A percentile compares a stretch with the other conserved stretches of the same genome.
phyloP scores from a whole-genome alignment of 2,888 invertebrate genomes.

The Neoaliturus tenellus region DNA sequence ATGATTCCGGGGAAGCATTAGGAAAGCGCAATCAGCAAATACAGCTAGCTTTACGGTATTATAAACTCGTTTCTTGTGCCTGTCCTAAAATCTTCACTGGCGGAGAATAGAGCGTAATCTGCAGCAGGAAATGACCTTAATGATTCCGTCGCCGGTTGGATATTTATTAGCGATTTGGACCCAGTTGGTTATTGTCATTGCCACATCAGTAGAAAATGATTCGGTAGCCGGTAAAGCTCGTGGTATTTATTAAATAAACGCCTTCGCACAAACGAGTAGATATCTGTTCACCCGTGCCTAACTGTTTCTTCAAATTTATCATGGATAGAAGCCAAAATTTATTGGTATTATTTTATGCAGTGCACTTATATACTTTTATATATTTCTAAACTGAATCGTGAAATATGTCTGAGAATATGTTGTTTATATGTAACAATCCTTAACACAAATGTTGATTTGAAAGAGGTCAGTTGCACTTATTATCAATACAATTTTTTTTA shows the following conservation, averaged over 20 bases:
- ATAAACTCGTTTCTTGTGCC: constrained; percentile 39
- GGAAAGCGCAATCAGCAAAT: constrained; percentile 40
- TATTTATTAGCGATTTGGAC: constrained; percentile 35
- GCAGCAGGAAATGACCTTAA: constrained; percentile 30
- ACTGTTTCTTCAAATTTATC: too few species aligned
- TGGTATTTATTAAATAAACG: constrained; percentile 30
- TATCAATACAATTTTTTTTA: too few species aligned
- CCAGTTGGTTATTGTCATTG: constrained; percentile 19
- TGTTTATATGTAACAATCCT: too few species aligned
- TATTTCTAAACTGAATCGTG: too few species aligned
- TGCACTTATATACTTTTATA: too few species aligned
- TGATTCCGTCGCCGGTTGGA: constrained; percentile 28
- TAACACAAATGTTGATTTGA: too few species aligned
- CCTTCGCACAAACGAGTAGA: background rate
- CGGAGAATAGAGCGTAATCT: constrained; percentile 34
- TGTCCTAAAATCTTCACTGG: constrained; percentile 24
- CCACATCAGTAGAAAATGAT: constrained; percentile 33
- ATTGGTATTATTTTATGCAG: too few species aligned
- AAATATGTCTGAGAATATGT: too few species aligned
- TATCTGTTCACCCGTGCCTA: too few species aligned
- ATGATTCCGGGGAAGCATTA: constrained; percentile 30
- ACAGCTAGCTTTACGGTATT: constrained; percentile 44
- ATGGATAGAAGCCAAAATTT: too few species aligned
- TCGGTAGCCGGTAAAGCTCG: constrained; percentile 12
- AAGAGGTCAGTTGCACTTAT: too few species aligned